Base-by-base conservation (phyloP, 2,797 vertebrate species). In the Kryptolebias ocellatus region DNA sequence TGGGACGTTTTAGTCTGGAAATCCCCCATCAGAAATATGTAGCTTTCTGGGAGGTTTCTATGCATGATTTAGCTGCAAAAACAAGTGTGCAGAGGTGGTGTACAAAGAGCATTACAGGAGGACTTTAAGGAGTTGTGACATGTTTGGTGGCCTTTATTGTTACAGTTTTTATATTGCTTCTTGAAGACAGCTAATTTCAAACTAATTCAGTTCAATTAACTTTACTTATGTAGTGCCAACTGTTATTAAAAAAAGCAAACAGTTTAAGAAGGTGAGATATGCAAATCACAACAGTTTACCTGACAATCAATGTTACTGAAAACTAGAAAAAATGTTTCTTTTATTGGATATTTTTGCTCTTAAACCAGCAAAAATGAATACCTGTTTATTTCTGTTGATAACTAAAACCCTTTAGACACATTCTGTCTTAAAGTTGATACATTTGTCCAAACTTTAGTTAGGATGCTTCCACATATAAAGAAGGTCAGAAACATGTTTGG, bases 1-100 rank as follows among this genome's bases (percentile, higher is more conserved):
- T 10, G 4, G 45, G 34, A 65, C n/a, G 45, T 70, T 55, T 59
- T 31, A 70, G 53, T 5, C 27, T 82, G 86, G 84, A 83, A 90
- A 77, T 78, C 72, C 85, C 84, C 78, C 57, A 28, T 50, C 24
- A 51, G 17, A 74, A 11, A 46, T 17, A 1, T 51, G 34, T 1
- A 18, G 6, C 11, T 49, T 12, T 67, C 69, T 51, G 39, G 11
- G 0, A 15, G 2, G 59, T 47, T 76, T 60, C 64, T 39, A 49
- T 58, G 57, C 61, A 61, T 18, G 65, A 74, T 56, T 80, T 58
- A 71, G 60, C 46, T 55, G 50, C 8, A 70, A 20, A 4, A 53
- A 51, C 24, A 53, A 3, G n/a, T 24, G 46, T 59, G 68, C 56
- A 60, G 39, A 53, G 6, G 12, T 2, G 46, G 29, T 0, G 11